Percentiles rank a stretch among this genome's conserved stretches.
Evolutionary conservation across 2,888 invertebrate genomes (phyloP).

Genomic region (Archaeoteleia sp.): DNA sequence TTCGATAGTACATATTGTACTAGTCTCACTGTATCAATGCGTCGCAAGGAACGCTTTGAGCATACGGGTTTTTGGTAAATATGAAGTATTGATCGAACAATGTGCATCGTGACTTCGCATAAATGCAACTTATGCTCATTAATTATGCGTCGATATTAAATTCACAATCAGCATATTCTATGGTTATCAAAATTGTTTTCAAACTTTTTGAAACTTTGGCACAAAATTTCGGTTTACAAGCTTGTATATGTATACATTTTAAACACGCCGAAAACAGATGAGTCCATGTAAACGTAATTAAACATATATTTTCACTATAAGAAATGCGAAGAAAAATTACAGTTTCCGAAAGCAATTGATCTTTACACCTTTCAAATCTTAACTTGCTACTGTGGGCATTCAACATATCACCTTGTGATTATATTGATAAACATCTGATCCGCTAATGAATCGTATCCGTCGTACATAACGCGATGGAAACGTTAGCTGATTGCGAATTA

Average conservation of each 20-base stretch:
- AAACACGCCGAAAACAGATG: too few relatives aligned
- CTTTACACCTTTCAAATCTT: conserved; percentile 26
- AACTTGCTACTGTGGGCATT: conserved; percentile 21
- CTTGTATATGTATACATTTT: neutral
- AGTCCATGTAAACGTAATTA: too few relatives aligned
- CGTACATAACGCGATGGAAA: conserved; percentile 63
- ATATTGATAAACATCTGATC: conserved; percentile 66
- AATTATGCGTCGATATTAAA: conserved; percentile 20
- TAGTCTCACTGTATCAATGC: conserved; percentile 18
- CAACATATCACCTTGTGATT: conserved; percentile 34
- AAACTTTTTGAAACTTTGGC: too few relatives aligned
- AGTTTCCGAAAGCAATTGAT: conserved; percentile 1
- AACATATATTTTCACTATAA: too few relatives aligned
- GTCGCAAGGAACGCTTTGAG: conserved; percentile 3
- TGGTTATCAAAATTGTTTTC: too few relatives aligned
- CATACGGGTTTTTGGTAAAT: conserved; percentile 13
- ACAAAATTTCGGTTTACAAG: conserved; percentile 1
- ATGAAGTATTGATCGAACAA: conserved; percentile 25
- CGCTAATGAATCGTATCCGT: conserved; percentile 72
- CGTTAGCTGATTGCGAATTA: conserved; percentile 71
- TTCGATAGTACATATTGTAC: too few relatives aligned
- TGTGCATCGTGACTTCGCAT: conserved; percentile 23
- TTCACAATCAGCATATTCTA: conserved; percentile 23
- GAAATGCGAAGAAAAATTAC: neutral
- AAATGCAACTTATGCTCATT: conserved; percentile 12